Evolutionary conservation across 2,888 invertebrate genomes (phyloP), one percentile per base, ranked within the genome.

Genomic region (Mylabris sibirica): DNA sequence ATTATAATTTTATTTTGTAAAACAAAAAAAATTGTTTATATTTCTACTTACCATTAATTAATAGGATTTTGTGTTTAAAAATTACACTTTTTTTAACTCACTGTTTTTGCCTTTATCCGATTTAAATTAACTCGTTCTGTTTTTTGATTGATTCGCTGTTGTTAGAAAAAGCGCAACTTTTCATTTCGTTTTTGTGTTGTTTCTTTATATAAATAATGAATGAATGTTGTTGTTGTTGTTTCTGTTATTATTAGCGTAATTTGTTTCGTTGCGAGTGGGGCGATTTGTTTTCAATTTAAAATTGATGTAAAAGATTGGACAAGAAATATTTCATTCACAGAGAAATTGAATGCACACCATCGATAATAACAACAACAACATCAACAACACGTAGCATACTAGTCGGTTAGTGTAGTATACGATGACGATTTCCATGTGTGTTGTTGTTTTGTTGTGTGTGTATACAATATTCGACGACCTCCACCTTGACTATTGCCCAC

Each of bases 131-230:
- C 2, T n/a, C 4, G 0, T 41, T n/a, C 44, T 6, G 8, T 38
- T 22, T 41, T 35, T 61, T 8, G 24, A 35, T 61, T 38, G 9
- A 41, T 61, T 61, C 30, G 20, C 17, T 38, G 6, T 22, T 38
- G 17, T 61, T 17, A 4, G 41, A n/a, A 41, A 61, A 20, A 22
- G 26, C 35, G 61, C 61, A 61, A 35, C 41, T 61, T 61, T 61
- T 61, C 61, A 61, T 61, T 61, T 61, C 61, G 61, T 61, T 60
- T 26, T 35, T 38, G 12, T 34, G 38, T 20, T 60, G 30, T 26
- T 34, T 49, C 44, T 49, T 49, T 49, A 49, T 49, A 20, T 49
- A 49, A 20, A 53, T 53, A 53, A 53, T 53, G 53, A 53, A 53
- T 53, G 53, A 24, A 53, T 53, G 53, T 53, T 53, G 53, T 24